Evolutionary conservation across 2,888 invertebrate species (phyloP), one percentile per base, ranked within the genome.

Genomic region (Neocrepidodera transversa): DNA sequence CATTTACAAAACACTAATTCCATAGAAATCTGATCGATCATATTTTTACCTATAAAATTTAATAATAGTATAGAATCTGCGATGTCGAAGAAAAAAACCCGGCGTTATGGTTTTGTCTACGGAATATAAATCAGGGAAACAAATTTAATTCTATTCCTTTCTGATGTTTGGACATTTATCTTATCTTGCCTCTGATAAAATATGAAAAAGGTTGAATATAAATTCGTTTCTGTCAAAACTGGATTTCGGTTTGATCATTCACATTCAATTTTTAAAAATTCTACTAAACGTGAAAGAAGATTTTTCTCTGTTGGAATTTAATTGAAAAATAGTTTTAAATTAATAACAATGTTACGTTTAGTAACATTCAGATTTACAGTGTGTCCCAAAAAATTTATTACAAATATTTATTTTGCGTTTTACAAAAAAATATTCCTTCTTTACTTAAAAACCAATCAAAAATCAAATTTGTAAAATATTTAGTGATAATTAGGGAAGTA

Each of bases 141-240:
- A 65, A 68, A 68, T 68, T 68, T 67, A 67, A 68, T 68, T 67
- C 63, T 59, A 60, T 61, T 59, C 63, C 62, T 63, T 66, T 59
- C 62, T 62, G 67, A 66, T 68, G 61, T 68, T 68, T 66, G 67
- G 67, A 67, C 67, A 67, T 68, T 67, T 66, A 67, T 68, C 68
- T 68, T 67, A 66, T 68, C 67, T 64, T 63, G 58, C 50, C 58
- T 59, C 50, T 57, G 59, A 54, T 66, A 62, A 68, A 66, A 65
- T 66, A 68, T 68, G 63, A 62, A 66, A 51, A 57, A 58, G 63
- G 60, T 56, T 56, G 64, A 61, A 58, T 59, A 67, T 68, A 67
- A 68, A 68, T 68, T 64, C 62, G 48, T 32, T 48, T 56, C 49
- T 59, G 64, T 66, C 67, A 66, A 61, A 64, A 53, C 56, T 55